phyloP scores from a whole-genome alignment of 2,888 invertebrate species.

The Thecocarcelia acutangulata region DNA sequence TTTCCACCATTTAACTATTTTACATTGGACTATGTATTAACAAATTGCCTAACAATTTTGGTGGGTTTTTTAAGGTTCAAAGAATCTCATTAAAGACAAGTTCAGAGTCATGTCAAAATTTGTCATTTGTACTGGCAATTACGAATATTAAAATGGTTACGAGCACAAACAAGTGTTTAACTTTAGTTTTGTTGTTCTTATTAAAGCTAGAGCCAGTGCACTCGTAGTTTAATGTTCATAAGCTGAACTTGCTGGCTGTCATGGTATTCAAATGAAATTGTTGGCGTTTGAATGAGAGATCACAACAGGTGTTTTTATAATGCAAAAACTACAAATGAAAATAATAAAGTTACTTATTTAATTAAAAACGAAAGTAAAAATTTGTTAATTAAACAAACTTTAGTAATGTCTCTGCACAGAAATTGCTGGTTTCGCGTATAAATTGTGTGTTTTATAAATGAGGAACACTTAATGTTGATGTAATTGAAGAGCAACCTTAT shows the following conservation, averaged over 20 bases:
- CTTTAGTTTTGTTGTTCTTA: not conserved
- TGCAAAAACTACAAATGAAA: not conserved
- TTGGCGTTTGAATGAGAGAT: slow-evolving; percentile 16
- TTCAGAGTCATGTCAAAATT: slow-evolving; percentile 67
- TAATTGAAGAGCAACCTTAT: not conserved
- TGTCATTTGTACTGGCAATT: slow-evolving; percentile 27
- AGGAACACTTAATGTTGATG: too few species aligned
- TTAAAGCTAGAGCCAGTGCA: slow-evolving; percentile 14
- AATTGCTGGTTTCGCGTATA: too few species aligned
- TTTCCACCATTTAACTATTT: too few species aligned
- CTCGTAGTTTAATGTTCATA: slow-evolving; percentile 28
- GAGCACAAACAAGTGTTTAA: slow-evolving; percentile 31
- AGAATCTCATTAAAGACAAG: slow-evolving; percentile 61
- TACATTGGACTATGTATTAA: too few species aligned
- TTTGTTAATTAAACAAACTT: too few species aligned
- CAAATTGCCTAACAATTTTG: not conserved
- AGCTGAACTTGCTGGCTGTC: slow-evolving; percentile 36
- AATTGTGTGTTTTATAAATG: too few species aligned
- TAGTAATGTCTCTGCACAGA: too few species aligned
- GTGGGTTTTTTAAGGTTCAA: slow-evolving; percentile 32
- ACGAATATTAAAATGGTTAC: not conserved
- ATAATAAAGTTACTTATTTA: not conserved
- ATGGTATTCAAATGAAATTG: slow-evolving; percentile 24
- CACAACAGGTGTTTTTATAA: slow-evolving; percentile 45
- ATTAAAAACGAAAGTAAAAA: too few species aligned